Evolutionary conservation across 2,797 vertebrate species (phyloP).

Genomic region (Triplophysa bombifrons): DNA sequence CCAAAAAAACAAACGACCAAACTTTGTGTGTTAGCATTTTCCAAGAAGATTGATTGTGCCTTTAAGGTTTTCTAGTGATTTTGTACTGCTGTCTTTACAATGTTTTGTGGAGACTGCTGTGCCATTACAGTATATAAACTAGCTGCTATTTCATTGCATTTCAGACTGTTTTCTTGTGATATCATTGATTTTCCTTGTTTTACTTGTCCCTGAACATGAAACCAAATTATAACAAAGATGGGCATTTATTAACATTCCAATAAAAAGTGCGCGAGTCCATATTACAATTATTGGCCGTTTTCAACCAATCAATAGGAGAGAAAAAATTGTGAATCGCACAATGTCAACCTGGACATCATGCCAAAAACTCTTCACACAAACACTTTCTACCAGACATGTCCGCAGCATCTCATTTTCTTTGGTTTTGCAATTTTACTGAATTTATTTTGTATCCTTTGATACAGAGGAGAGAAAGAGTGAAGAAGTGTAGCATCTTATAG

Average conservation of each 20-base stretch:
- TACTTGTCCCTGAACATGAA: neutral
- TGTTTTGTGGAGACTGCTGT: neutral
- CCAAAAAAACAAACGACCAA: too few relatives aligned
- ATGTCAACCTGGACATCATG: too few relatives aligned
- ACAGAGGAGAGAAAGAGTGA: neutral
- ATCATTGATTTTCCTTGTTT: neutral
- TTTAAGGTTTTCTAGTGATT: too few relatives aligned
- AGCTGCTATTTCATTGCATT: neutral
- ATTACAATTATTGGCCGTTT: too few relatives aligned
- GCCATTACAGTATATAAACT: neutral
- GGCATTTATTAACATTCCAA: too few relatives aligned
- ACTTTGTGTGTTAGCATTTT: too few relatives aligned
- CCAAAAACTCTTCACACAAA: neutral
- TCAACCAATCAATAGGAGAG: too few relatives aligned
- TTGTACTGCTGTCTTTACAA: too few relatives aligned
- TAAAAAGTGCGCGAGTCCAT: neutral
- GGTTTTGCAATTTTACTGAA: neutral
- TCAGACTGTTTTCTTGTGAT: neutral
- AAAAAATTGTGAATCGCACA: too few relatives aligned
- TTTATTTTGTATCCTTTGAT: neutral
- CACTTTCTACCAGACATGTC: conserved; percentile 15
- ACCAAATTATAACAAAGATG: neutral
- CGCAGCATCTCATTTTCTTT: conserved; percentile 3
- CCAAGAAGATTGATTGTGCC: too few relatives aligned
- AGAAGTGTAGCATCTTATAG: neutral